Base-by-base conservation (phyloP, 1,140 invertebrate genomes). In the Drosophila paulistorum region DNA sequence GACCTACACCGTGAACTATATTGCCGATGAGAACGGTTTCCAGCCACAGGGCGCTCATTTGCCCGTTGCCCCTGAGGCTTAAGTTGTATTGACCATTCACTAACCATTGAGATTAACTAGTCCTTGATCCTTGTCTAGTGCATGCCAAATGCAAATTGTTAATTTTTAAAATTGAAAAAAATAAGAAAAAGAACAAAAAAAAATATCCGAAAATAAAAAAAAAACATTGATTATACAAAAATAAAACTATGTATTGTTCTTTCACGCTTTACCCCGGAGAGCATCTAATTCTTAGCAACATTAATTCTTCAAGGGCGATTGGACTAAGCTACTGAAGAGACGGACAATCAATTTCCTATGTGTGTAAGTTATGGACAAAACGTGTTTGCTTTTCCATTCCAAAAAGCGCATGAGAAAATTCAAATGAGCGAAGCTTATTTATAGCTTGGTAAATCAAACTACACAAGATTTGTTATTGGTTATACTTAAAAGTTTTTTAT, bases 21-120 rank as follows among this genome's bases (percentile, higher is more conserved):
- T 94, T 59, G 95, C 96, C 37, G 96, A 96, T 89, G 95, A 96
- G 92, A 95, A 95, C 85, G 95, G 95, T 41, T 96, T 95, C 93
- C 94, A 94, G 78, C 94, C 95, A 51, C 93, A 94, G 81, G 95
- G 95, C 26, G 94, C 93, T 7, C 95, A 95, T 92, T 90, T 96
- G 64, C 95, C 95, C 70, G 81, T 79, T 74, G 83, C 76, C 65
- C 78, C 77, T 30, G 35, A 39, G 57, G 67, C 60, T 37, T 84
- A 76, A 79, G 20, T 42, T 17, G 9, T 20, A 42, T 57, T 45
- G 20, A 35, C 42, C 35, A 37, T 61, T 4, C 54, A 10, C 14
- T 7, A n/a, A 76, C 55, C 74, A 68, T 23, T 23, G 9, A 51
- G 45, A 51, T 51, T 51, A 51, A 23, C 45, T 51, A 51, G 45